Conservation (phyloP, 2,888 invertebrate genomes). For the Boloria euphrosyne region DNA sequence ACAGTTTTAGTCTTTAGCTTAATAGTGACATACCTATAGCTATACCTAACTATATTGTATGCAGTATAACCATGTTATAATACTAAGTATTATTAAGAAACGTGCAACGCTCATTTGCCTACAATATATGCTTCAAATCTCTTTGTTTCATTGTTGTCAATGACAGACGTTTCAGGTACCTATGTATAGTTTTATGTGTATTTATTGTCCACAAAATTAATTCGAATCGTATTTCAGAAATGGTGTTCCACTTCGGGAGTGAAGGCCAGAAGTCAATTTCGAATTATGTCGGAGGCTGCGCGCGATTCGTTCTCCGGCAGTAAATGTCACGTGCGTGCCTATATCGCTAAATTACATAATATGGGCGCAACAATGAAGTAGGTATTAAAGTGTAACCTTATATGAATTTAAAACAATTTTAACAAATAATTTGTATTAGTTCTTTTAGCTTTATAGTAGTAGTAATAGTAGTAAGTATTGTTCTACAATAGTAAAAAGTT, state of each 20-base stretch:
- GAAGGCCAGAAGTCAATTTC: slow-evolving; percentile 71
- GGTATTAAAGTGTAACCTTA: slow-evolving; percentile 10
- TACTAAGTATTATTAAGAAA: slow-evolving; percentile 8
- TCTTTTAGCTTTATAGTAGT: too few species aligned
- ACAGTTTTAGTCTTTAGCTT: slow-evolving; percentile 77
- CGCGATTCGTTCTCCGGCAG: slow-evolving; percentile 55
- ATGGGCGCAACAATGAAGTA: slow-evolving; percentile 34
- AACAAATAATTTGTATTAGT: slow-evolving; percentile 1
- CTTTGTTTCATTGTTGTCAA: background rate
- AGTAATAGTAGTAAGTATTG: too few species aligned
- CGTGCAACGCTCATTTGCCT: background rate
- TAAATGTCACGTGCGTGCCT: slow-evolving; percentile 69
- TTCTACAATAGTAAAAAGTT: too few species aligned
- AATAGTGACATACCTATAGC: slow-evolving; percentile 47
- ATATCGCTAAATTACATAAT: slow-evolving; percentile 59
- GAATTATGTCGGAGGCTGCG: slow-evolving; percentile 58
- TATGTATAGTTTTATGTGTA: background rate
- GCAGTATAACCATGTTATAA: background rate
- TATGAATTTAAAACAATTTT: background rate
- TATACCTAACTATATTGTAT: background rate
- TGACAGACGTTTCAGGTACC: background rate
- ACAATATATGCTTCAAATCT: background rate
- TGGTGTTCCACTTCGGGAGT: slow-evolving; percentile 60
- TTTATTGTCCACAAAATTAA: background rate
- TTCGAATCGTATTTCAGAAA: slow-evolving; percentile 36